A percentile compares a stretch with the other conserved stretches of the same genome.
Conservation (phyloP, 1,140 invertebrate genomes). For the Penaeus vannamei region DNA sequence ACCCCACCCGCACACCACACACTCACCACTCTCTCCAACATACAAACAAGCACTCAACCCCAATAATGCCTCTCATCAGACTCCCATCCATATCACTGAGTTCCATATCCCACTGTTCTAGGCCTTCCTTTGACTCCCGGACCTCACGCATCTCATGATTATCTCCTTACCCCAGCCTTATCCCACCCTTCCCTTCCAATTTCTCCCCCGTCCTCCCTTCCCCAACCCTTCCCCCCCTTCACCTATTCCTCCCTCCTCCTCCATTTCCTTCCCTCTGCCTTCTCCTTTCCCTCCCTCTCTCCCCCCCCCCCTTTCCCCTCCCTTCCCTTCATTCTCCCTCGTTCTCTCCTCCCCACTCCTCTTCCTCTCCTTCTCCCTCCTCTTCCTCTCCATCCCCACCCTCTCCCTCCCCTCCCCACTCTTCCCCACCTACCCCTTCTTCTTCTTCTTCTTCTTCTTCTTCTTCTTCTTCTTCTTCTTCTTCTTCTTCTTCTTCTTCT, state of each 20-base stretch:
- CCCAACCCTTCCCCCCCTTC: too few relatives aligned
- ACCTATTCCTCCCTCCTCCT: too few relatives aligned
- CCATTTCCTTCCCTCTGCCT: slow-evolving; percentile 10
- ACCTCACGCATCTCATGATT: too few relatives aligned
- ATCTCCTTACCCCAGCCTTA: not conserved
- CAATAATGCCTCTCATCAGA: not conserved
- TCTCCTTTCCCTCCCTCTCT: not conserved
- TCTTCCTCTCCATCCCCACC: not conserved
- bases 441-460: too few relatives aligned
- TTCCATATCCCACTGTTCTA: too few relatives aligned
- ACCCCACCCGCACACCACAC: not conserved
- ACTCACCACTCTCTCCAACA: not conserved
- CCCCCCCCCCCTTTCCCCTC: not conserved
- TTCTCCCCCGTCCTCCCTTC: too few relatives aligned
- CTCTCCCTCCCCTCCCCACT: not conserved
- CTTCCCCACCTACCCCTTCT: too few relatives aligned
- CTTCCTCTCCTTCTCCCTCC: not conserved
- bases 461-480: too few relatives aligned
- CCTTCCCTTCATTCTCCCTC: not conserved
- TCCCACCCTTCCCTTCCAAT: too few relatives aligned
- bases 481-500: too few relatives aligned
- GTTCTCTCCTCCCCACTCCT: not conserved
- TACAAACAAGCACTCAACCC: not conserved
- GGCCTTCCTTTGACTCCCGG: too few relatives aligned
- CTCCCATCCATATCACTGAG: too few relatives aligned